Evolutionary conservation across 2,888 invertebrate species (phyloP), one percentile per base, ranked within the genome.

Genomic region (Drosophila aldrichi): DNA sequence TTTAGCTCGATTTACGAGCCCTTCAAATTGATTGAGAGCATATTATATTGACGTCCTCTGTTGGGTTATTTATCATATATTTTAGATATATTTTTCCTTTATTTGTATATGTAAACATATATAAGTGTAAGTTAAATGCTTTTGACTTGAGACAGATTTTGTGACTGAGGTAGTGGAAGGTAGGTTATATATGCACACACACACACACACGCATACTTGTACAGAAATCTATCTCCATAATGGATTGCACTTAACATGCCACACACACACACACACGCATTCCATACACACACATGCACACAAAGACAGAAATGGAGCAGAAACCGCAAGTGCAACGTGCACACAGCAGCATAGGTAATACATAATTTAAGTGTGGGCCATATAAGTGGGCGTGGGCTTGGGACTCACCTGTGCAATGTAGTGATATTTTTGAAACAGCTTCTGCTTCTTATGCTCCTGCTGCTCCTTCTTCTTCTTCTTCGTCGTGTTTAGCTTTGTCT

Each of bases 171-270:
- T 36, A 58, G 40, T 72, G 34, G 29, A 41, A 36, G 54, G 58
- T 51, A 57, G 29, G 49, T 18, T 18, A 18, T 29, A n/a, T n/a
- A 48, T n/a, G 25, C 25, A 48, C 25, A 41, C 59, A 46, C 41
- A 51, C 48, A 36, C 40, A 59, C 49, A 48, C 20, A 43, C 9
- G 38, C n/a, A 49, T 22, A 22, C 62, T 46, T 49, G 34, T 25
- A 77, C 40, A 61, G 52, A 77, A 62, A 78, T 60, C 61, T 78
- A 89, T 82, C 77, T 85, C 81, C 85, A 88, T 90, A 90, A 90
- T 86, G 86, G 87, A 86, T 86, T 86, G 90, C 86, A 87, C 86
- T 87, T 86, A 87, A 87, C 90, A 83, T 88, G 87, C 87, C 89
- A 69, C 85, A 85, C 70, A 81, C 72, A 77, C 52, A 52, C 46